These are phyloP conservation scores for Hydrozoanthus gracilis DNA, from an alignment of 92 coral and sea anemone genomes.

Conservation along the genomic window DNA sequence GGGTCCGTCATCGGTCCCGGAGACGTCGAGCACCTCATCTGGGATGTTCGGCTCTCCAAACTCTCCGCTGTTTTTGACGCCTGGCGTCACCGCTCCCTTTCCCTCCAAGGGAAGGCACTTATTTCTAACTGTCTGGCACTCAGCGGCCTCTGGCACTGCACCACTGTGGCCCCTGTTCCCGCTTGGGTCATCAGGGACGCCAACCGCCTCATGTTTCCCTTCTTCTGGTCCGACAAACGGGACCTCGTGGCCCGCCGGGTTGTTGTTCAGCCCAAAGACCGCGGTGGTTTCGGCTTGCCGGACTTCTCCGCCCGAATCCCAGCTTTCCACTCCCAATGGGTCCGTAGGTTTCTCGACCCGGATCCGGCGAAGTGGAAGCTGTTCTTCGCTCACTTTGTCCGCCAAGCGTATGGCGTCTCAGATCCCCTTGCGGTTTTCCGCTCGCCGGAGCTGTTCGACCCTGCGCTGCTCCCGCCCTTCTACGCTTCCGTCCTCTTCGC, in stretches of 20 bases:
- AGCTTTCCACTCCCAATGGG: conserved; percentile 6
- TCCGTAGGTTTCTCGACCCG: neutral
- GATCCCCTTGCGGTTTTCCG: neutral
- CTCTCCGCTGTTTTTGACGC: neutral
- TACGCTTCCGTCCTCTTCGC: neutral
- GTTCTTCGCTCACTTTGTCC: neutral
- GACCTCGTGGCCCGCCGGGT: conserved; percentile 25
- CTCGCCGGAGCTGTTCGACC: neutral
- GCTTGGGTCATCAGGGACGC: neutral
- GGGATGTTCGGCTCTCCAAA: neutral
- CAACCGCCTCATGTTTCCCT: neutral
- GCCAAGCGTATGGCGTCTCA: neutral
- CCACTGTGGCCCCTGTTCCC: conserved; percentile 2
- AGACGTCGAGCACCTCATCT: neutral
- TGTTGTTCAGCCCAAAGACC: neutral
- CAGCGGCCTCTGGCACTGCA: conserved; percentile 22
- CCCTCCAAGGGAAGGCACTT: neutral
- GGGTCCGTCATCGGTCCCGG: neutral
- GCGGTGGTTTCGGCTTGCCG: conserved; percentile 6
- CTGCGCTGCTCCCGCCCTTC: neutral
- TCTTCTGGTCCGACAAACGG: conserved; percentile 22
- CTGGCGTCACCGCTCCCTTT: neutral
- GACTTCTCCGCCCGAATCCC: neutral
- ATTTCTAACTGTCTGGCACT: conserved; percentile 4
- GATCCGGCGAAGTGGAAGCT: neutral